phyloP scores from a whole-genome alignment of 1,140 invertebrate species.

The Calosoma granatense region DNA sequence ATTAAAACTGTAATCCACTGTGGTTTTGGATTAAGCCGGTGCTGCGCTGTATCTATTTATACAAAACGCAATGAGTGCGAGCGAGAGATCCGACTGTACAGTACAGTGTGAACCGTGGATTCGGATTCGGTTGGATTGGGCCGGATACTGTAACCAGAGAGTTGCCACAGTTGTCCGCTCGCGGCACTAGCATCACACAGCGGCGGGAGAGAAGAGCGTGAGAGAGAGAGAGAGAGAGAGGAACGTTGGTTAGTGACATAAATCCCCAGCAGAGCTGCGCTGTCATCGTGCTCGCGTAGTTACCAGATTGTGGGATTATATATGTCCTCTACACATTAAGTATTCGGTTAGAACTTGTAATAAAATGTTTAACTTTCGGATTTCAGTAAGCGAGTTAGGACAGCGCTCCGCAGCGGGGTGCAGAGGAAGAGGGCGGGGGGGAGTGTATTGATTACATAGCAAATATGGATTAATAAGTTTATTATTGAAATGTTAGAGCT shows the following conservation, averaged over 20 bases:
- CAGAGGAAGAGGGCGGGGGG: too few relatives aligned
- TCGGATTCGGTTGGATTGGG: not conserved
- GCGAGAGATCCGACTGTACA: not conserved
- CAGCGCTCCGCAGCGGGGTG: too few relatives aligned
- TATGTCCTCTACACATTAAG: slow-evolving; percentile 8
- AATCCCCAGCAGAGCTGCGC: slow-evolving; percentile 1
- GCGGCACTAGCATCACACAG: not conserved
- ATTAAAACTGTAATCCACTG: slow-evolving; percentile 6
- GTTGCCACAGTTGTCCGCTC: not conserved
- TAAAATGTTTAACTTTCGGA: slow-evolving; percentile 2
- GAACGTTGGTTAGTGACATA: slow-evolving; percentile 5
- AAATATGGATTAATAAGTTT: too few relatives aligned
- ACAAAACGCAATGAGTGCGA: too few relatives aligned
- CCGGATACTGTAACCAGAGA: not conserved
- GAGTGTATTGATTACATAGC: not conserved
- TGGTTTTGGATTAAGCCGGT: not conserved
- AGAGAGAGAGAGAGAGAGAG: too few relatives aligned
- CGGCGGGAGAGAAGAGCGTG: not conserved
- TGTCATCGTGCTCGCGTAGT: not conserved
- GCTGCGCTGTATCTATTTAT: too few relatives aligned
- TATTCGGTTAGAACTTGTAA: slow-evolving; percentile 4
- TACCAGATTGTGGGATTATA: slow-evolving; percentile 6
- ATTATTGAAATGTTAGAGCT: too few relatives aligned
- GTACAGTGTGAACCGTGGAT: too few relatives aligned
- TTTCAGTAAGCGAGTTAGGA: too few relatives aligned